Evolutionary conservation across 2,888 invertebrate genomes (phyloP).

Genomic region (Physocephala rufipes): DNA sequence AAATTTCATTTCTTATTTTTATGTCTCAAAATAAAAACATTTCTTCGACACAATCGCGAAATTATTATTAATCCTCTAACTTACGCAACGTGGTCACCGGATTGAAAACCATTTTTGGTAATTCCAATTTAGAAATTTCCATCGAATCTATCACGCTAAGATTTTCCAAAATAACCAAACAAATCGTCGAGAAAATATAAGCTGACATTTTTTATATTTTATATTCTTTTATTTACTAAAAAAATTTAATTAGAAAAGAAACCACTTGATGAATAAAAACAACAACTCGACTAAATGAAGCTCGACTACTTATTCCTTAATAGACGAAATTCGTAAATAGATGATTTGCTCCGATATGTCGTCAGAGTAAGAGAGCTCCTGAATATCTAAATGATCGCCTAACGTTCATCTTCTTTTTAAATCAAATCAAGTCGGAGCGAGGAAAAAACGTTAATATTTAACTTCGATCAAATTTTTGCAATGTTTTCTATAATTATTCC

Average conservation of each 20-base stretch:
- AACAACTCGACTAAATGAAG: too few species aligned
- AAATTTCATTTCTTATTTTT: neutral
- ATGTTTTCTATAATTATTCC: neutral
- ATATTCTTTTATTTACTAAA: too few species aligned
- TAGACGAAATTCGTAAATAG: too few species aligned
- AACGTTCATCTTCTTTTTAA: conserved; percentile 51
- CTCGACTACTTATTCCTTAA: too few species aligned
- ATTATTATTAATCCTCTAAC: conserved; percentile 35
- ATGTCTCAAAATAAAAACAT: conserved; percentile 6
- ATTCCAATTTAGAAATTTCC: neutral
- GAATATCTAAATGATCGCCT: conserved; percentile 48
- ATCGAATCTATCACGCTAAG: neutral
- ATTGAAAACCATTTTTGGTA: conserved; percentile 45
- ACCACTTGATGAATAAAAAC: too few species aligned
- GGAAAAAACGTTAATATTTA: conserved; percentile 5
- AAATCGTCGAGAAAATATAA: conserved; percentile 39
- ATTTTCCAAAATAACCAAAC: conserved; percentile 32
- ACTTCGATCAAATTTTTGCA: neutral
- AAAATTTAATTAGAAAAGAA: neutral
- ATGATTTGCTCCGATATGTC: conserved; percentile 38
- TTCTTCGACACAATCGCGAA: too few species aligned
- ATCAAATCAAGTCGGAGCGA: conserved; percentile 43
- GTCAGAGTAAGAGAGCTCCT: conserved; percentile 46
- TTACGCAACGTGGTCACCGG: conserved; percentile 51
- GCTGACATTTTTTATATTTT: conserved; percentile 10